These are phyloP conservation scores for Copsychus sechellarum DNA, from an alignment of 2,113 vertebrate species.

Conservation along the genomic window DNA sequence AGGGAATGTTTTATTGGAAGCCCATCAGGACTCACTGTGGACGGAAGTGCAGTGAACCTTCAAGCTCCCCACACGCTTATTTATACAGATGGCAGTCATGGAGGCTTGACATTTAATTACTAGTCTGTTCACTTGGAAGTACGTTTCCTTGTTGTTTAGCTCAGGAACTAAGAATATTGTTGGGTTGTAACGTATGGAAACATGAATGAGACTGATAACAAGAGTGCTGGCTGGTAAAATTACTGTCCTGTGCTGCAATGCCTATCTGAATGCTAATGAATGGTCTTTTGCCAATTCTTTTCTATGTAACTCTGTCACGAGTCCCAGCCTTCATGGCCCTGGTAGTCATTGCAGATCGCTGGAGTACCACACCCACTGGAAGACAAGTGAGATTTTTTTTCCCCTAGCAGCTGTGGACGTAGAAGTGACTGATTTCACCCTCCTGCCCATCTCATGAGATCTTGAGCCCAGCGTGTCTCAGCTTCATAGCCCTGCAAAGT, in stretches of 20 bases:
- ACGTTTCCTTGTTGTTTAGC: background rate
- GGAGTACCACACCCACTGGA: fast-evolving
- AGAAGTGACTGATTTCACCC: background rate
- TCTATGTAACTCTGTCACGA: fast-evolving
- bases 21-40: background rate
- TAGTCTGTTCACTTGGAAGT: background rate
- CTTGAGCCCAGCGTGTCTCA: background rate
- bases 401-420: background rate
- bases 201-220: background rate
- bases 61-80: background rate
- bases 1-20: background rate
- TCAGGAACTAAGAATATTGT: background rate
- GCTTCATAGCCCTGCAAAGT: background rate
- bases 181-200: background rate
- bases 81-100: background rate
- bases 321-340: background rate
- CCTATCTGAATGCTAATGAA: background rate
- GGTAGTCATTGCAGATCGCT: background rate
- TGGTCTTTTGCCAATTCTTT: background rate
- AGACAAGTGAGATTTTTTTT: background rate
- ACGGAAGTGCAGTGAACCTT: background rate
- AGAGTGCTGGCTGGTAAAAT: background rate
- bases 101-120: constrained; percentile 19
- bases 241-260: background rate
- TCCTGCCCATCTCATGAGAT: background rate